Evolutionary conservation across 2,797 vertebrate species (phyloP), one percentile per base, ranked within the genome.

Genomic region (Percopsis omiscomaycus): DNA sequence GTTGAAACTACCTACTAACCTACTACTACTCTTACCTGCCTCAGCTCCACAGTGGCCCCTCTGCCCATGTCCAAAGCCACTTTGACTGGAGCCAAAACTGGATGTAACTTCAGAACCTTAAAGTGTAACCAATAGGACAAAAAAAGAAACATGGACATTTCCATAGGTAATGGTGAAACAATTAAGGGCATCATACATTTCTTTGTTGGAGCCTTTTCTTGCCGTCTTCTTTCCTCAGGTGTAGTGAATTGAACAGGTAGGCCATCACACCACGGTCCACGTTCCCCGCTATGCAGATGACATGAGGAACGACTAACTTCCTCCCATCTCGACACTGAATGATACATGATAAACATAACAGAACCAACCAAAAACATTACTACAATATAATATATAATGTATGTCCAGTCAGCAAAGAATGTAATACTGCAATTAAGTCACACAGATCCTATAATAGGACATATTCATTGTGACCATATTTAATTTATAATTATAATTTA

Each of bases 81-180:
- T 90, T 97, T 99, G 49, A 99, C 60, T 10, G 97, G 98, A n/a
- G 95, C 89, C 86, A 99, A 88, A 67, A 89, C 91, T 47, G 98
- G 96, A 81, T 99, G 96, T 68, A 99, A 90, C 86, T 95, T 99
- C 75, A 99, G 90, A 46, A 98, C 96, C 98, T 99, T 76, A 62
- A 74, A 73, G 11, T 75, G 61, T 12, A 59, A 5, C 49, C n/a
- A 75, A 55, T 8, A 46, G 30, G 45, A 73, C 6, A 27, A 22
- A 11, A 22, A 11, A 6, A 9, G 4, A 28, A 59, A 59, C 3
- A 28, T 27, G 28, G 12, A 47, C 47, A 30, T 27, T n/a, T 16
- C 14, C 48, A 50, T n/a, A 27, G 2, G 0, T 29, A 15, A 9
- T 29, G 16, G 10, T 22, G 6, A 11, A 27, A 27, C 51, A 53